phyloP scores from a whole-genome alignment of 2,888 invertebrate species.

The Protodeltote pygarga region DNA sequence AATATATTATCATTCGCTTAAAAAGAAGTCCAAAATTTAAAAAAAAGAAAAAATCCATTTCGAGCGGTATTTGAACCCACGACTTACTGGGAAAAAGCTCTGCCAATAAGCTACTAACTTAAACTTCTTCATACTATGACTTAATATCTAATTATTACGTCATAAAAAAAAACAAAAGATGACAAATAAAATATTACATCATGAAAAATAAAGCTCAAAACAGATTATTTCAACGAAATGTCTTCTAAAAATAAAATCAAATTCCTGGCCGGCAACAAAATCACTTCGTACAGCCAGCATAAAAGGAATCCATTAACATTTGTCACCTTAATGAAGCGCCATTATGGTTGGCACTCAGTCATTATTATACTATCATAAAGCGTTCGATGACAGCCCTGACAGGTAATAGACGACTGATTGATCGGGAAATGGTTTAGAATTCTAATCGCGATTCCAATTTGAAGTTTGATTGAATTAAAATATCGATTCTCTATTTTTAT shows the following conservation, averaged over 20 bases:
- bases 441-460: constrained; percentile 41
- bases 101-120: too few relatives aligned
- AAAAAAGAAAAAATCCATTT: too few relatives aligned
- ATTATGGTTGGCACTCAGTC: constrained; percentile 40
- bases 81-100: too few relatives aligned
- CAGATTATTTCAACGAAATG: neutral
- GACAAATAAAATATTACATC: too few relatives aligned
- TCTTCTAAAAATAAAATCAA: neutral
- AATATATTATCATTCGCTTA: too few relatives aligned
- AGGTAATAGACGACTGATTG: constrained; percentile 47
- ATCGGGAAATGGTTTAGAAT: constrained; percentile 48
- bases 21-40: too few relatives aligned
- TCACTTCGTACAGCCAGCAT: constrained; percentile 20
- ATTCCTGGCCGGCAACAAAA: constrained; percentile 14
- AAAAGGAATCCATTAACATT: constrained; percentile 42
- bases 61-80: too few relatives aligned
- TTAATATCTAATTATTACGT: too few relatives aligned
- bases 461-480: constrained; percentile 41
- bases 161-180: too few relatives aligned
- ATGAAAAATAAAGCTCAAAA: too few relatives aligned
- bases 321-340: constrained; percentile 43
- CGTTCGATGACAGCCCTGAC: constrained; percentile 40
- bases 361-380: constrained; percentile 43
- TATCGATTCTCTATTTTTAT: constrained; percentile 27
- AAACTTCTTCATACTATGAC: too few relatives aligned